Conservation (phyloP, 92 coral and sea anemone genomes). For the Galaxea fascicularis region DNA sequence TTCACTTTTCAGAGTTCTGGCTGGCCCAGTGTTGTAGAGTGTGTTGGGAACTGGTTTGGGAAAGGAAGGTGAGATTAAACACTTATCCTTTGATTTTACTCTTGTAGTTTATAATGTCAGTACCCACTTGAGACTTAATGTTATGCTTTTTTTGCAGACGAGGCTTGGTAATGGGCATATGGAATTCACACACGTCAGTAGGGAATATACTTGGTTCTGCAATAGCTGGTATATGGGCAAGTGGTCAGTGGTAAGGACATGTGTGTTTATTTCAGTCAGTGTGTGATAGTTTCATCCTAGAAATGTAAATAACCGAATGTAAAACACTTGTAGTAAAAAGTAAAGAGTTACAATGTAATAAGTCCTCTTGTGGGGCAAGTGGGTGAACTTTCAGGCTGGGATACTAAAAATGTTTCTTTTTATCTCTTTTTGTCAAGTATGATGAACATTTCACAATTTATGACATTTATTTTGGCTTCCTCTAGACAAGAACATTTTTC, state of each 20-base stretch:
- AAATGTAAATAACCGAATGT: no score
- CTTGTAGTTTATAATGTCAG: no score
- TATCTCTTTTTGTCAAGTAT: no score
- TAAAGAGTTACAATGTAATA: no score
- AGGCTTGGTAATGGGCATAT: constrained; percentile 97
- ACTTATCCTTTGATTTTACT: neutral
- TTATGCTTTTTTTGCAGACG: constrained; percentile 57
- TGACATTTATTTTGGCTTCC: no score
- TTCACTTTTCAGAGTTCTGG: constrained; percentile 78
- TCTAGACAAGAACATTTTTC: no score
- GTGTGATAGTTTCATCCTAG: neutral
- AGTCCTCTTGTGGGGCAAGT: no score
- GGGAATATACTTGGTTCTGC: constrained; percentile 96
- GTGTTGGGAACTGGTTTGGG: constrained; percentile 99
- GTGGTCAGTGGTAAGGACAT: constrained; percentile 75
- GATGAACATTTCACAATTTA: no score
- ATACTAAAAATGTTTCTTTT: no score
- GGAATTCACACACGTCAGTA: constrained; percentile 99
- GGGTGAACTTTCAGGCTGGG: no score
- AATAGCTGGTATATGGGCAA: constrained; percentile 96
- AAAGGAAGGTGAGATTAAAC: constrained; percentile 86
- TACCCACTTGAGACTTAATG: neutral
- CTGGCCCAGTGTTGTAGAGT: constrained; percentile 99
- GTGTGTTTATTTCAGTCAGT: no score
- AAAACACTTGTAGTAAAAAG: no score